Evolutionary conservation across 1,140 invertebrate genomes (phyloP), one percentile per base, ranked within the genome.

Genomic region (Cherax destructor): DNA sequence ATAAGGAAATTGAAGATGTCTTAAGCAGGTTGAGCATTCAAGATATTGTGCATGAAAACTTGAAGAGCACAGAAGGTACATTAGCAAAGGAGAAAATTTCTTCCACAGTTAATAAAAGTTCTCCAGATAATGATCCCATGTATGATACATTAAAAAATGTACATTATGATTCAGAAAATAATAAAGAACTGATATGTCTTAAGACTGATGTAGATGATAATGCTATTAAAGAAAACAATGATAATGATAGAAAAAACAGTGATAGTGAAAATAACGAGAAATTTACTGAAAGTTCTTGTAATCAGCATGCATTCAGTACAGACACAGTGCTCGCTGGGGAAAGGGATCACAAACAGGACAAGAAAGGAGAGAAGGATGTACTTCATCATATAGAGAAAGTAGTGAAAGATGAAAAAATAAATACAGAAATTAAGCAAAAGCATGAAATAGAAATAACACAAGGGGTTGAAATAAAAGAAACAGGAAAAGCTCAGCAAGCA

Each of bases 391-490:
- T 50, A 30, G 24, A 61, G n/a, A 61, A 83, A 9, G 24, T 59
- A 13, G 30, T 5, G 52, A 9, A 83, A 61, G 24, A 18, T 65
- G 56, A 69, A 30, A 30, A 30, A 89, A 59, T 4, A 72, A 47
- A 59, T 78, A 41, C 21, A 30, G 65, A 72, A 86, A 30, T n/a
- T 30, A 86, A 56, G 50, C 18, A n/a, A 9, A 4, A 11, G 7
- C 3, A 79, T 24, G 61, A 10, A 52, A 72, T 24, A 76, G 47
- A 72, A 24, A 59, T 56, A 76, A 56, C n/a, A 30, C 18, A 49
- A 30, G 11, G 13, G 30, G 24, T 50, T 59, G 79, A 83, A 72
- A 59, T 61, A 30, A 24, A 52, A 52, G 84, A 86, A 87, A 87
- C 11, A 3, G 41, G 50, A 80, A 56, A 21, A 59, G 52, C 50